phyloP scores from a whole-genome alignment of 2,113 vertebrate species.

The Nymphicus hollandicus region DNA sequence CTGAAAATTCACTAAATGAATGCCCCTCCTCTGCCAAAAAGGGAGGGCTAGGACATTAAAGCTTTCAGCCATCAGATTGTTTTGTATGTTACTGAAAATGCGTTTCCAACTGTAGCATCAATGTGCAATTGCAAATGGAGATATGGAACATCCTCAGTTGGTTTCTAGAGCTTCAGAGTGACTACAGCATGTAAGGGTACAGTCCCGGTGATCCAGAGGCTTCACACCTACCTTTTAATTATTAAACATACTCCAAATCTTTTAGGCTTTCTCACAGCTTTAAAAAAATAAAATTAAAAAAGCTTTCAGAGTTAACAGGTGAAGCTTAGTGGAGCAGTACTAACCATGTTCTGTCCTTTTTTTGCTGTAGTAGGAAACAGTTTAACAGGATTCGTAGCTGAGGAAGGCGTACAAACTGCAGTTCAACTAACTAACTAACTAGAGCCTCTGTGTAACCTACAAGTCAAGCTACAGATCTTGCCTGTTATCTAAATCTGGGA shows the following conservation, averaged over 20 bases:
- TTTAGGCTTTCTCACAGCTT: background rate
- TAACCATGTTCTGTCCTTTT: background rate
- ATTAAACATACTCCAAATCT: background rate
- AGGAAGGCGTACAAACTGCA: background rate
- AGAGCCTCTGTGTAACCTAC: background rate
- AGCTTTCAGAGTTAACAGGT: background rate
- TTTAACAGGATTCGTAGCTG: background rate
- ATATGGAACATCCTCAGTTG: background rate
- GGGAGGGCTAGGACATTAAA: accelerated
- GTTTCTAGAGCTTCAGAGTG: background rate
- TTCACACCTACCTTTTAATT: background rate
- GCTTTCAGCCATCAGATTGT: background rate
- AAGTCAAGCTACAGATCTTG: background rate
- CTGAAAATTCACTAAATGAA: background rate
- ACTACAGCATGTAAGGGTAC: background rate
- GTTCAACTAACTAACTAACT: background rate
- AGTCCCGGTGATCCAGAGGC: background rate
- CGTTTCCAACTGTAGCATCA: background rate
- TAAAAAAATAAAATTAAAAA: background rate
- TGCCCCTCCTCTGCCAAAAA: background rate
- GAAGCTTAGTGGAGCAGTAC: background rate
- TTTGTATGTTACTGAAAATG: background rate
- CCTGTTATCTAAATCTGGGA: background rate
- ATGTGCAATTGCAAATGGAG: background rate
- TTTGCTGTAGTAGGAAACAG: background rate